These are phyloP conservation scores for Chromoteleia sp. DNA, from an alignment of 2,888 invertebrate genomes.

Conservation along the genomic window DNA sequence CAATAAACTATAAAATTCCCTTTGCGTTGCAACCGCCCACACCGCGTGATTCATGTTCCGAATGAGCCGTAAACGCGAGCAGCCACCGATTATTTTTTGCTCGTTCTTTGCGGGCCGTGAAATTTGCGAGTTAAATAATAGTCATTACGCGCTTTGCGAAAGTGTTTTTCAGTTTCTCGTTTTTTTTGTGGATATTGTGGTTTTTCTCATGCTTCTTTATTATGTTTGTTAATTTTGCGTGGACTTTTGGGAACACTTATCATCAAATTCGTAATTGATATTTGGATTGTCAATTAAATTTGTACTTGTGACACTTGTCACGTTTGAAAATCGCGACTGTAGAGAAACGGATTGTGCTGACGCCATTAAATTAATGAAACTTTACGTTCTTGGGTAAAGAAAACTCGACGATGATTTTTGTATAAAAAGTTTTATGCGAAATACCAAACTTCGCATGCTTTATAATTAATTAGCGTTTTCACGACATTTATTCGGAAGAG, in stretches of 20 bases:
- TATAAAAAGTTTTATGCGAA: conserved; percentile 3
- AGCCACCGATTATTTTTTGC: conserved; percentile 66
- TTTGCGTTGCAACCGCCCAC: conserved; percentile 59
- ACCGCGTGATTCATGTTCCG: conserved; percentile 62
- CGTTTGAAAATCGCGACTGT: neutral
- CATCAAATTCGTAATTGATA: conserved; percentile 15
- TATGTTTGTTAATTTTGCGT: conserved; percentile 22
- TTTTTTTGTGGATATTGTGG: conserved; percentile 1
- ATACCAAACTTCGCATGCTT: neutral
- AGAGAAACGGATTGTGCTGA: conserved; percentile 5
- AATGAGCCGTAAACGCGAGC: conserved; percentile 67
- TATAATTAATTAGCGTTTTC: neutral
- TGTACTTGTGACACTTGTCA: neutral
- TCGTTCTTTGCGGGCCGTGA: conserved; percentile 60
- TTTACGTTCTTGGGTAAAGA: neutral
- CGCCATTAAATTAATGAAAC: neutral
- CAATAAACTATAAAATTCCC: conserved; percentile 73
- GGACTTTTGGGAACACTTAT: conserved; percentile 1
- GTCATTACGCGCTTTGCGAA: conserved; percentile 59
- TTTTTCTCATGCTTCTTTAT: conserved; percentile 26
- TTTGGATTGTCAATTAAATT: conserved; percentile 8
- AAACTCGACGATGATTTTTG: neutral
- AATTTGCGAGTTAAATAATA: conserved; percentile 74
- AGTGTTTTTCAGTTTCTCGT: conserved; percentile 29
- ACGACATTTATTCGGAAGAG: neutral